Evolutionary conservation across 2,113 vertebrate genomes (phyloP).

Genomic region (Platycercus adscitus): DNA sequence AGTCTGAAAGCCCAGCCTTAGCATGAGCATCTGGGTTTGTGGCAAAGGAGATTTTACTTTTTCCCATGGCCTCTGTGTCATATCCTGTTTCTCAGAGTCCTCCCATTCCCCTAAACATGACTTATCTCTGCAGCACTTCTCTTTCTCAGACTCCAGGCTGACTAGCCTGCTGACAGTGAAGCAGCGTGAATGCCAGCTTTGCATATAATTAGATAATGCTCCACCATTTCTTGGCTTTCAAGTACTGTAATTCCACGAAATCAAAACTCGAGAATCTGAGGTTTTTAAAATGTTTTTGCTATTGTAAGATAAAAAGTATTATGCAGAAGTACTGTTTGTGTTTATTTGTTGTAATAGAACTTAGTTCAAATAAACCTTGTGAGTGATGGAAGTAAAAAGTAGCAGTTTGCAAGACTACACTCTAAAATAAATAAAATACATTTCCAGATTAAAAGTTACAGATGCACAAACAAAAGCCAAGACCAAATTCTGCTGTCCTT

Average conservation of each 20-base stretch:
- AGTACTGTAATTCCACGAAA: neutral
- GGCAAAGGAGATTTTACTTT: constrained; percentile 4
- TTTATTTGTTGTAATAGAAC: neutral
- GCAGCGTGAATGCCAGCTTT: neutral
- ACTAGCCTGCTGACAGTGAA: neutral
- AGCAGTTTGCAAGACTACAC: neutral
- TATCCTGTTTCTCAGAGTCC: constrained; percentile 55
- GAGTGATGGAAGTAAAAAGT: neutral
- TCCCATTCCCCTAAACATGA: constrained; percentile 44
- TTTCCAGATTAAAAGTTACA: neutral
- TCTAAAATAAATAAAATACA: neutral
- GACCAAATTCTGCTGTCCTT: neutral
- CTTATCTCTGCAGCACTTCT: constrained; percentile 47
- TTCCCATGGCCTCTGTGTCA: constrained; percentile 65
- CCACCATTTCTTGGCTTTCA: neutral
- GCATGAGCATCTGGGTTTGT: neutral
- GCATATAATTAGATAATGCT: neutral
- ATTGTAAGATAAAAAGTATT: neutral
- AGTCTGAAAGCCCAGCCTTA: neutral
- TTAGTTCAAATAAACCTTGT: constrained; percentile 5
- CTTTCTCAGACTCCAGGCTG: constrained; percentile 29
- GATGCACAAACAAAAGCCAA: neutral
- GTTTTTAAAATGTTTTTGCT: neutral
- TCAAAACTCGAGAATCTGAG: neutral
- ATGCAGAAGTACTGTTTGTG: neutral